Percentiles rank a stretch among this genome's conserved stretches.
These are phyloP conservation scores for Autographa gamma DNA, from an alignment of 2,888 invertebrate genomes.

Conservation along the genomic window DNA sequence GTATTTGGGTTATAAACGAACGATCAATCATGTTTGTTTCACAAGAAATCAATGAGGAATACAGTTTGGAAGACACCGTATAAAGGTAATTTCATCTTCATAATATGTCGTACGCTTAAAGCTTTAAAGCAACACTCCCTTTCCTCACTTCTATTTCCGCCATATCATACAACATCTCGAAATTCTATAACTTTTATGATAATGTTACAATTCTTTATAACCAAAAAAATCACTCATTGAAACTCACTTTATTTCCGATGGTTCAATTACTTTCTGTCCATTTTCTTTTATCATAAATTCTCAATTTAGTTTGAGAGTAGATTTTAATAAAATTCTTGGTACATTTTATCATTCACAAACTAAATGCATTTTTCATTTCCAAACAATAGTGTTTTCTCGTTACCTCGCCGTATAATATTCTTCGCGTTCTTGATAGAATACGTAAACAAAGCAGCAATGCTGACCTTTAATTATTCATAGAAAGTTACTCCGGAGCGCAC, in stretches of 20 bases:
- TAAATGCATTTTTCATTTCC: constrained; percentile 1
- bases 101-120: too few relatives aligned
- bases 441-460: constrained; percentile 4
- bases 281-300: not conserved
- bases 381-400: constrained; percentile 3
- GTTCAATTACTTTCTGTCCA: not conserved
- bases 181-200: too few relatives aligned
- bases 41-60: too few relatives aligned
- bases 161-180: too few relatives aligned
- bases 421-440: not conserved
- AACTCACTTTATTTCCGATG: not conserved
- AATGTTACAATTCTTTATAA: not conserved
- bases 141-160: too few relatives aligned
- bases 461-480: constrained; percentile 4
- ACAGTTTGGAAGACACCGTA: too few relatives aligned
- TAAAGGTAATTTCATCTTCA: too few relatives aligned
- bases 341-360: constrained; percentile 1
- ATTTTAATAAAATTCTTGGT: constrained; percentile 2
- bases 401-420: constrained; percentile 4
- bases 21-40: not conserved
- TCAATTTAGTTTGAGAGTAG: not conserved
- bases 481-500: not conserved
- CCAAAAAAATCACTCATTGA: not conserved
- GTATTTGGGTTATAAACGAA: not conserved
- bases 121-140: too few relatives aligned